phyloP scores from a whole-genome alignment of 2,797 vertebrate genomes.

The Threskiornis aethiopicus region DNA sequence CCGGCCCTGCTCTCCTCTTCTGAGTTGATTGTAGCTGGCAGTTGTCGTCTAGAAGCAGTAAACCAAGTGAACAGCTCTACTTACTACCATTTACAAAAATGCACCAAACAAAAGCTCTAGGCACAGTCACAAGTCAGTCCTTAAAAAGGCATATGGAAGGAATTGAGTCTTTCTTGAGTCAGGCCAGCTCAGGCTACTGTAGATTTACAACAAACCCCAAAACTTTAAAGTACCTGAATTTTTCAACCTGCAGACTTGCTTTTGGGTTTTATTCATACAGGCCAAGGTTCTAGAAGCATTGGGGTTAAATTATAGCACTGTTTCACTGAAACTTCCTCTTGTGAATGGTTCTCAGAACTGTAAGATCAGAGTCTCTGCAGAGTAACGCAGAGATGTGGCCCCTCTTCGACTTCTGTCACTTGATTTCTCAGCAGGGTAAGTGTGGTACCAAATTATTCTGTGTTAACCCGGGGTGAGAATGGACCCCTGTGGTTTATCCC shows the following conservation, averaged over 20 bases:
- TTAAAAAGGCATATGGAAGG: constrained; percentile 2
- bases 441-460: not conserved
- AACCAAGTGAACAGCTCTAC: constrained; percentile 31
- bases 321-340: not conserved
- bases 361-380: not conserved
- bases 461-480: not conserved
- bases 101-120: constrained; percentile 8
- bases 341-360: not conserved
- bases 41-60: constrained; percentile 19
- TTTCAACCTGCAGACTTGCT: not conserved
- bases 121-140: not conserved
- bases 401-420: not conserved
- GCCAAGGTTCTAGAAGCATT: not conserved
- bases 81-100: constrained; percentile 26
- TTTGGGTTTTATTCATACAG: not conserved
- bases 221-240: not conserved
- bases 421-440: not conserved
- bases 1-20: not conserved
- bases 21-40: constrained; percentile 26
- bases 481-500: not conserved
- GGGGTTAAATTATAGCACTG: not conserved
- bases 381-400: not conserved
- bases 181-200: not conserved
- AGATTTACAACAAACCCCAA: not conserved
- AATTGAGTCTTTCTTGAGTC: not conserved